These are phyloP conservation scores for Euplexia lucipara DNA, from an alignment of 2,888 invertebrate genomes.

Conservation along the genomic window DNA sequence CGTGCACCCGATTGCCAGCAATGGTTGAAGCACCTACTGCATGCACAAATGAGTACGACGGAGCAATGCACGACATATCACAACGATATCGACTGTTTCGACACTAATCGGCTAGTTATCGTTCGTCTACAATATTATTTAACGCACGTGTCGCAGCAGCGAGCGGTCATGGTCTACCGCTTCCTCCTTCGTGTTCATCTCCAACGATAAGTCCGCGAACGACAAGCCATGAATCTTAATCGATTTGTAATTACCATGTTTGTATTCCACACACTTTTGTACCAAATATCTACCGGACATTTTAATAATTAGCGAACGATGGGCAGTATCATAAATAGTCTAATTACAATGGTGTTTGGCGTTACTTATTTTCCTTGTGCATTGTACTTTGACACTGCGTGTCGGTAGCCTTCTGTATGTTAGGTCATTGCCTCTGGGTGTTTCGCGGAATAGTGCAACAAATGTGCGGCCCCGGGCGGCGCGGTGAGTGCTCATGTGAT, in stretches of 20 bases:
- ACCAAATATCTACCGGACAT: conserved; percentile 64
- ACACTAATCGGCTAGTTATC: conserved; percentile 52
- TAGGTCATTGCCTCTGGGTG: conserved; percentile 71
- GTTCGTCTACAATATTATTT: conserved; percentile 62
- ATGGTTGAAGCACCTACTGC: conserved; percentile 14
- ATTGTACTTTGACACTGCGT: conserved; percentile 70
- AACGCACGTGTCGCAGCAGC: conserved; percentile 57
- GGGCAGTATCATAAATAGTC: conserved; percentile 55
- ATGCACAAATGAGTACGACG: conserved; percentile 44
- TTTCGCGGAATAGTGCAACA: conserved; percentile 71
- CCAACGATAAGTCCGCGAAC: conserved; percentile 62
- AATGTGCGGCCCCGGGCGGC: conserved; percentile 59
- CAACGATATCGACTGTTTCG: conserved; percentile 40
- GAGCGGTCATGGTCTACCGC: conserved; percentile 44
- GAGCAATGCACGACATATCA: conserved; percentile 59
- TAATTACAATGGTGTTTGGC: conserved; percentile 68
- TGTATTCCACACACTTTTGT: conserved; percentile 65
- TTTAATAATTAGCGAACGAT: conserved; percentile 55
- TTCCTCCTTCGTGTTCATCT: conserved; percentile 73
- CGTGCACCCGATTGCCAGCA: no score
- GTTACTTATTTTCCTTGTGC: conserved; percentile 71
- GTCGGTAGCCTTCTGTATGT: conserved; percentile 48
- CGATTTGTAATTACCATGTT: conserved; percentile 60
- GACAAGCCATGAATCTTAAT: conserved; percentile 68
- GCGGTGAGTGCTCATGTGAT: conserved; percentile 56